Conservation (phyloP, 2,888 invertebrate species). For the Sarcophaga carnaria region DNA sequence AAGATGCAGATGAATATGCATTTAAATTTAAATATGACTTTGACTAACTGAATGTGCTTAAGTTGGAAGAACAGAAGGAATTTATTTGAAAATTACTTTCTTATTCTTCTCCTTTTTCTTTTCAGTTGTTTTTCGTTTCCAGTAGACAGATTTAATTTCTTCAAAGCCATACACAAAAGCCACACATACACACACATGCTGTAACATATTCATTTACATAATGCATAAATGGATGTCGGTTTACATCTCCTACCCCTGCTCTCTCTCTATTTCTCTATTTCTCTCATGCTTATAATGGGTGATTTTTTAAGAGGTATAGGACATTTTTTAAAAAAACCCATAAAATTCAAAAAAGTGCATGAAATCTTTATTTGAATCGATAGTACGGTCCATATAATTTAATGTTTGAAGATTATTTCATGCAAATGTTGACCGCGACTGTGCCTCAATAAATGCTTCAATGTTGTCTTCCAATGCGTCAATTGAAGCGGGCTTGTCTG, state of each 20-base stretch:
- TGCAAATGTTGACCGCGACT: too few relatives aligned
- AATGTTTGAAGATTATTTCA: too few relatives aligned
- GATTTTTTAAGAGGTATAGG: too few relatives aligned
- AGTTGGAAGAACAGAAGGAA: not conserved
- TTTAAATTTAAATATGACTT: not conserved
- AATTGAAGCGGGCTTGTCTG: too few relatives aligned
- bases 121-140: not conserved
- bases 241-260: not conserved
- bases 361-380: too few relatives aligned
- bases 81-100: not conserved
- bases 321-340: too few relatives aligned
- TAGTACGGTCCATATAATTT: too few relatives aligned
- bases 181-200: not conserved
- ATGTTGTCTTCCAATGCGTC: too few relatives aligned
- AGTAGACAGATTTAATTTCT: constrained; percentile 15
- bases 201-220: not conserved
- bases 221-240: too few relatives aligned
- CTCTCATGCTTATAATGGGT: too few relatives aligned
- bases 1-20: not conserved
- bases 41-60: not conserved
- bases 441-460: too few relatives aligned
- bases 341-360: too few relatives aligned
- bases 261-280: not conserved
- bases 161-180: not conserved
- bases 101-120: not conserved